Evolutionary conservation across 2,113 vertebrate species (phyloP), one percentile per base, ranked within the genome.

Genomic region (Diadophis punctatus): DNA sequence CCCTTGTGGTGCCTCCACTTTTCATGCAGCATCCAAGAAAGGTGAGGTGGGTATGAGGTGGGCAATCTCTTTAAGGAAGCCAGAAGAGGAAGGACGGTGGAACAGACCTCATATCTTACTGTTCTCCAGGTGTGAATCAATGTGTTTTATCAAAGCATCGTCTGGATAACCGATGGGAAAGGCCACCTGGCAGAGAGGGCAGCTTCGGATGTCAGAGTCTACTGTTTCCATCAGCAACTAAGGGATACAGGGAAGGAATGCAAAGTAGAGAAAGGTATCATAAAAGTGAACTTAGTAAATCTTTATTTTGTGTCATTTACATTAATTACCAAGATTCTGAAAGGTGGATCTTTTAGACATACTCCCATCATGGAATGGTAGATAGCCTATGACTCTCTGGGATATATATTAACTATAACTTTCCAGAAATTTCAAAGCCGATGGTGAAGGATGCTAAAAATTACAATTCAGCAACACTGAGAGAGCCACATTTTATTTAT

Each of bases 211-310:
- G 94, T 99, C 99, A 10, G 98, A 99, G 97, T 99, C 99, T 97
- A 98, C 99, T 0, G 99, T 99, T 97, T 99, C 99, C 99, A 99
- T 99, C 98, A 99, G 99, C 96, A 99, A 98, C 99, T 99, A 97
- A 63, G 4, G 0, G 46, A 49, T 12, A 90, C 48, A 39, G 30
- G 23, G n/a, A 12, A 55, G 52, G 43, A 85, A 0, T 6, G 0
- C 8, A 87, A 43, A n/a, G 8, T 34, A 0, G 25, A 84, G n/a
- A 91, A 86, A 46, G 51, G 7, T 25, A 53, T 91, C 52, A n/a
- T 80, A 80, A 56, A 12, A n/a, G 10, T 39, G 30, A 80, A 51
- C 3, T 7, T 22, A 5, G 39, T 18, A 58, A 60, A 7, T 74
- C 23, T 84, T 14, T 60, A 51, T 84, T 14, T 56, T 39, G 43